These are phyloP conservation scores for Nansenia antarctica DNA, from an alignment of 2,113 vertebrate species.

Conservation along the genomic window DNA sequence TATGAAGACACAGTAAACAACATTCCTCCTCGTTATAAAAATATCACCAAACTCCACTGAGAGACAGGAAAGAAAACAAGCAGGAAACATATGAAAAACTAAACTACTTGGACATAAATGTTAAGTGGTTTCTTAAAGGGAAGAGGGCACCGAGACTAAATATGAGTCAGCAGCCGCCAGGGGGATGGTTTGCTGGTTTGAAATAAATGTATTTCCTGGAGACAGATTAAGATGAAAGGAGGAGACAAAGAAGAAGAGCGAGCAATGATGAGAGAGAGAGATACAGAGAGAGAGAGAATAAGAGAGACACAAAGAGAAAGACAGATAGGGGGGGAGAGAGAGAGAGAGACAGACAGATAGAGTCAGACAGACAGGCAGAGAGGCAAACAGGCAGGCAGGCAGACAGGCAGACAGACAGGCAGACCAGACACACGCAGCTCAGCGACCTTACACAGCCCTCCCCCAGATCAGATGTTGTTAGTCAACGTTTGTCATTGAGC, in stretches of 20 bases:
- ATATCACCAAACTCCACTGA: background rate
- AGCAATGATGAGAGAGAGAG: too few relatives aligned
- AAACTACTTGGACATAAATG: slow-evolving; percentile 1
- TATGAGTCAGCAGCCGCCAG: too few relatives aligned
- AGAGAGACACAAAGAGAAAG: too few relatives aligned
- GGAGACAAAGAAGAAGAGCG: background rate
- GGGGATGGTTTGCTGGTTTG: too few relatives aligned
- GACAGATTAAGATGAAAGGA: background rate
- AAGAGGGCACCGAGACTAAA: too few relatives aligned
- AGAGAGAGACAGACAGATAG: too few relatives aligned
- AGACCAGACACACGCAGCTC: background rate
- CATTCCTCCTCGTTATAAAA: background rate
- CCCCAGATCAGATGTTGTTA: background rate
- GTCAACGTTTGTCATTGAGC: background rate
- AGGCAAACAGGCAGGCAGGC: background rate
- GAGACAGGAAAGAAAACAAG: slow-evolving; percentile 26
- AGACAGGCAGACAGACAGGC: background rate
- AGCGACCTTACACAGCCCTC: background rate
- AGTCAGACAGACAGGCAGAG: too few relatives aligned
- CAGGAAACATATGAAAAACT: slow-evolving; percentile 9
- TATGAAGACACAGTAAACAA: slow-evolving; percentile 31
- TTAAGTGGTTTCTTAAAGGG: too few relatives aligned
- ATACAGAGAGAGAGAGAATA: too few relatives aligned
- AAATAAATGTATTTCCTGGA: slow-evolving; percentile 10
- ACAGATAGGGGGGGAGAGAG: too few relatives aligned